A percentile compares a stretch with the other conserved stretches of the same genome.
phyloP scores from a whole-genome alignment of 1,140 invertebrate species.

The Portunus trituberculatus region DNA sequence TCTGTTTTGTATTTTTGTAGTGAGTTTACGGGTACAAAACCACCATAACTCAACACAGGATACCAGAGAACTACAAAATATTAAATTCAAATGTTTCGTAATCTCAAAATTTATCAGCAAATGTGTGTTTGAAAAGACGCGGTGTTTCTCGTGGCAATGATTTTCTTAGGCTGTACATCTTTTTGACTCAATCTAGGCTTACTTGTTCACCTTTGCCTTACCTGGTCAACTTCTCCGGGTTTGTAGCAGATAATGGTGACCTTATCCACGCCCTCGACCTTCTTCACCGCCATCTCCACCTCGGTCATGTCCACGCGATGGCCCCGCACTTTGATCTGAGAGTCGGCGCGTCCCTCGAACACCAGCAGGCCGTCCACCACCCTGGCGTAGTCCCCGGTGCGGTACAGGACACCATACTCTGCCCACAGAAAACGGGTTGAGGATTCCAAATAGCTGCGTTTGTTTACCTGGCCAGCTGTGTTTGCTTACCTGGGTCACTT shows the following conservation, averaged over 20 bases:
- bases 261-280: conserved; percentile 84
- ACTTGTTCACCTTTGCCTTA: conserved; percentile 78
- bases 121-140: no score
- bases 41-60: no score
- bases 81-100: no score
- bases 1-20: no score
- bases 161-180: neutral
- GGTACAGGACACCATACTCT: conserved; percentile 83
- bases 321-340: conserved; percentile 92
- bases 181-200: neutral
- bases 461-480: no score
- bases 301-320: conserved; percentile 92
- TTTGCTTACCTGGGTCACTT: no score
- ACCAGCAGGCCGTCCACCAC: conserved; percentile 85
- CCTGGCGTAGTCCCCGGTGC: conserved; percentile 91
- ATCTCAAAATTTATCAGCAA: no score
- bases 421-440: no score
- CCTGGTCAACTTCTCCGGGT: conserved; percentile 86
- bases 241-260: conserved; percentile 89
- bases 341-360: conserved; percentile 91
- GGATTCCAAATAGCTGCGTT: no score
- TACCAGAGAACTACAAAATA: no score
- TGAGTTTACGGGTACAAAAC: no score
- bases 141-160: no score
- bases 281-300: conserved; percentile 86